phyloP scores from a whole-genome alignment of 23 tunicate species.

The Ciona savignyi region DNA sequence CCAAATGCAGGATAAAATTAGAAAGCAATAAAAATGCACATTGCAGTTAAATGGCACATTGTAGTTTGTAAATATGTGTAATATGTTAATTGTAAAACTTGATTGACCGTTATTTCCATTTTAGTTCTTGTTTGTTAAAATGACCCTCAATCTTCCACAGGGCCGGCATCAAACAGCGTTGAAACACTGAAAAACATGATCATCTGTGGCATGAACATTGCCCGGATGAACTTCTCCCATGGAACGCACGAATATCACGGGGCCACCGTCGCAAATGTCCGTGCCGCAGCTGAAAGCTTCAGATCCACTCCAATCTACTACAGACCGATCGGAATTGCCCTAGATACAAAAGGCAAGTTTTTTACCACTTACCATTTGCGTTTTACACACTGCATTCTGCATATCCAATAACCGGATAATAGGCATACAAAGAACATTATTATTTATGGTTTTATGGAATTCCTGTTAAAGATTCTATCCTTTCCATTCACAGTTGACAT shows the following conservation, averaged over 20 bases:
- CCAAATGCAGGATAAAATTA: too few relatives aligned
- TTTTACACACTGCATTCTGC: too few relatives aligned
- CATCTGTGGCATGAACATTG: constrained; percentile 90
- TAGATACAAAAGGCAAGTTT: constrained; percentile 92
- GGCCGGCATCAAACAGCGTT: constrained; percentile 87
- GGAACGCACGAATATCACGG: constrained; percentile 94
- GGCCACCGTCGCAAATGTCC: constrained; percentile 65
- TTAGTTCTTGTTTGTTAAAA: not conserved
- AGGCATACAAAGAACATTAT: too few relatives aligned
- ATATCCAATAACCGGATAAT: too few relatives aligned
- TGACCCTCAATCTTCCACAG: not conserved
- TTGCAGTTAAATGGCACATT: not conserved
- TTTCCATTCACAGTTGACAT: too few relatives aligned
- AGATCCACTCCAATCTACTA: constrained; percentile 40
- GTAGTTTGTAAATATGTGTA: not conserved
- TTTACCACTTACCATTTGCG: too few relatives aligned
- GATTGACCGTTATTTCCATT: too few relatives aligned
- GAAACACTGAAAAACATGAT: constrained; percentile 88
- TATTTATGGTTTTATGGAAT: too few relatives aligned
- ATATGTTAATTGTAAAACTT: not conserved
- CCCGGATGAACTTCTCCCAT: constrained; percentile 93
- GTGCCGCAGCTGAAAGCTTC: constrained; percentile 79
- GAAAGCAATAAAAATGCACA: too few relatives aligned
- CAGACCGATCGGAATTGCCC: constrained; percentile 91
- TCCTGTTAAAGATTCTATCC: too few relatives aligned